These are phyloP conservation scores for Aphidoletes aphidimyza DNA, from an alignment of 2,888 invertebrate genomes.

Conservation along the genomic window DNA sequence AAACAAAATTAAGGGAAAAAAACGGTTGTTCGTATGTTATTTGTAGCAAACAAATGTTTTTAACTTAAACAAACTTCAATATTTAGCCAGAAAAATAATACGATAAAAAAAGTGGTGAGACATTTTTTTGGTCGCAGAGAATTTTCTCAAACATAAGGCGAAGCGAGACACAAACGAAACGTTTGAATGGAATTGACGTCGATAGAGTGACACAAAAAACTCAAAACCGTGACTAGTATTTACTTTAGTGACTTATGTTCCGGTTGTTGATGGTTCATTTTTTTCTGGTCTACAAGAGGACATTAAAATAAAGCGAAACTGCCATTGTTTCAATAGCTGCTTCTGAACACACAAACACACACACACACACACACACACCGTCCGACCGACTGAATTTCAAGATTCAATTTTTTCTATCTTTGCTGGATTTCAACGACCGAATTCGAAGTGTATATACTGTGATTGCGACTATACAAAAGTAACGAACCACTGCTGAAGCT, in stretches of 20 bases:
- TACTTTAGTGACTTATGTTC: background rate
- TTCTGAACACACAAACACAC: no score
- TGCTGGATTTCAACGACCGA: background rate
- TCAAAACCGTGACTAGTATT: background rate
- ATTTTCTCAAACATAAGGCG: background rate
- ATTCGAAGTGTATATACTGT: background rate
- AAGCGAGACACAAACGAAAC: no score
- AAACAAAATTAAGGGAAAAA: background rate
- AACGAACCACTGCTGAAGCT: background rate
- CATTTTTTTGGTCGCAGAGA: background rate
- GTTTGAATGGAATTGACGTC: background rate
- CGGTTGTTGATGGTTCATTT: background rate
- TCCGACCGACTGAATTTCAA: background rate
- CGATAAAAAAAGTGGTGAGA: background rate
- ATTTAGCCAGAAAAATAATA: slow-evolving; percentile 2
- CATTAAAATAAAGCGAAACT: no score
- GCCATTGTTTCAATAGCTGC: background rate
- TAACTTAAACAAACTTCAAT: background rate
- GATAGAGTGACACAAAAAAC: background rate
- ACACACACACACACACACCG: background rate
- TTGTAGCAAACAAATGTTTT: background rate
- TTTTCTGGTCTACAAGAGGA: background rate
- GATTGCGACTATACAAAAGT: background rate
- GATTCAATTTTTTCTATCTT: slow-evolving; percentile 20
- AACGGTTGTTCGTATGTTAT: no score